Evolutionary conservation across 2,888 invertebrate species (phyloP).

Genomic region (Spilosoma lubricipeda): DNA sequence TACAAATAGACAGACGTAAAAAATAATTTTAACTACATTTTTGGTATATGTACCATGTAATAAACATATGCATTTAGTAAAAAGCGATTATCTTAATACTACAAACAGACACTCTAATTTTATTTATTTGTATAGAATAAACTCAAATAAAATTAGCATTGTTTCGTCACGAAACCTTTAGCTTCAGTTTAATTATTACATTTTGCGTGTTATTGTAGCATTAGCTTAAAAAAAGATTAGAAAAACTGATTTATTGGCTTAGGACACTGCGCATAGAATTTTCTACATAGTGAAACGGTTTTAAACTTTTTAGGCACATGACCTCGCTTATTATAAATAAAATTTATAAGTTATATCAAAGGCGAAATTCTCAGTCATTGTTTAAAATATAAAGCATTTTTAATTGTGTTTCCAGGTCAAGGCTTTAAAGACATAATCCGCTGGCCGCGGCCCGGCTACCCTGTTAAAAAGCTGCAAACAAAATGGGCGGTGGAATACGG

Average conservation of each 20-base stretch:
- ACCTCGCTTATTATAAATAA: neutral
- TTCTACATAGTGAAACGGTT: neutral
- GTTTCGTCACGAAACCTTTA: no score
- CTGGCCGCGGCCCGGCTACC: conserved; percentile 95
- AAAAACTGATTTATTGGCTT: neutral
- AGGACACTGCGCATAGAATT: neutral
- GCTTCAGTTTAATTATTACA: neutral
- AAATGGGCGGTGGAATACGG: conserved; percentile 97
- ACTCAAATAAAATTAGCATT: no score
- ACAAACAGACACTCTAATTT: no score
- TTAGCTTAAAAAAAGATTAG: neutral
- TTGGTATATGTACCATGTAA: no score
- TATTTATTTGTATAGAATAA: no score
- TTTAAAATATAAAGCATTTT: neutral
- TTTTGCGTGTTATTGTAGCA: neutral
- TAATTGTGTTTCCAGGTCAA: conserved; percentile 87
- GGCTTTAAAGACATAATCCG: conserved; percentile 94
- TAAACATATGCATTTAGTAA: no score
- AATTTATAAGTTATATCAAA: neutral
- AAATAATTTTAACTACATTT: no score
- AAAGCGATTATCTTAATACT: no score
- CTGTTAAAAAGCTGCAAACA: conserved; percentile 93
- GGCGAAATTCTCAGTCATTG: neutral
- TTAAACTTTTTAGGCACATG: neutral
- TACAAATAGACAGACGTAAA: no score